Percentiles rank a stretch among this genome's conserved stretches.
Conservation (phyloP, 2,888 invertebrate genomes). For the Cantharis nigra region DNA sequence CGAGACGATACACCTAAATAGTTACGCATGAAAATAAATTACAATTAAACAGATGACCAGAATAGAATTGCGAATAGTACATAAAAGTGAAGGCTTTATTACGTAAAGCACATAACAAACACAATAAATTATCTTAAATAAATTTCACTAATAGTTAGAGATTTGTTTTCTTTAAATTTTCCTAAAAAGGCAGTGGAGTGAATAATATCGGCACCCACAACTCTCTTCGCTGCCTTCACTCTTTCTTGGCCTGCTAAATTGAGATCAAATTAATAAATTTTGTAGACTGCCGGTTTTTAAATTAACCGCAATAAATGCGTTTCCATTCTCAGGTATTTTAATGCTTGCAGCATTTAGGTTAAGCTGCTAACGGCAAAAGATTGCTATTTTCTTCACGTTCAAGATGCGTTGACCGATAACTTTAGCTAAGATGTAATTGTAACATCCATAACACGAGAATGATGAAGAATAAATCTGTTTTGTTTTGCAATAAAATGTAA, state of each 20-base stretch:
- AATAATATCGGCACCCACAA: neutral
- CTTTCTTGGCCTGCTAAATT: neutral
- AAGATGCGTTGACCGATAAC: slow-evolving; percentile 4
- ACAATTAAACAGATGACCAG: slow-evolving; percentile 10
- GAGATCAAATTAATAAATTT: neutral
- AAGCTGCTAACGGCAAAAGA: slow-evolving; percentile 2
- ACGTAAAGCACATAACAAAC: slow-evolving; percentile 5
- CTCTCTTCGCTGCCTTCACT: too few relatives aligned
- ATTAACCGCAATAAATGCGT: neutral
- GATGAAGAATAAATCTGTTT: neutral
- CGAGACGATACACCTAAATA: slow-evolving; percentile 7
- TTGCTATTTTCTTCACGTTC: slow-evolving; percentile 6
- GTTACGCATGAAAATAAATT: slow-evolving; percentile 10
- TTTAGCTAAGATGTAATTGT: neutral
- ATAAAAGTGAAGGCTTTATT: slow-evolving; percentile 6
- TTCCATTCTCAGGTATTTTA: slow-evolving; percentile 4
- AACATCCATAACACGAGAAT: neutral
- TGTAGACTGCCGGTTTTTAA: slow-evolving; percentile 5
- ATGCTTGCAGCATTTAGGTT: slow-evolving; percentile 8
- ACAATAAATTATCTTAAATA: neutral
- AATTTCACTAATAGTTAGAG: neutral
- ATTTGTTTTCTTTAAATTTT: neutral
- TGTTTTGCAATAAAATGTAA: neutral
- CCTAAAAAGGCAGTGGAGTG: neutral
- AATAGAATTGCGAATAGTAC: neutral